These are phyloP conservation scores for Ceratothoa steindachneri DNA, from an alignment of 2,888 invertebrate genomes.

Conservation along the genomic window DNA sequence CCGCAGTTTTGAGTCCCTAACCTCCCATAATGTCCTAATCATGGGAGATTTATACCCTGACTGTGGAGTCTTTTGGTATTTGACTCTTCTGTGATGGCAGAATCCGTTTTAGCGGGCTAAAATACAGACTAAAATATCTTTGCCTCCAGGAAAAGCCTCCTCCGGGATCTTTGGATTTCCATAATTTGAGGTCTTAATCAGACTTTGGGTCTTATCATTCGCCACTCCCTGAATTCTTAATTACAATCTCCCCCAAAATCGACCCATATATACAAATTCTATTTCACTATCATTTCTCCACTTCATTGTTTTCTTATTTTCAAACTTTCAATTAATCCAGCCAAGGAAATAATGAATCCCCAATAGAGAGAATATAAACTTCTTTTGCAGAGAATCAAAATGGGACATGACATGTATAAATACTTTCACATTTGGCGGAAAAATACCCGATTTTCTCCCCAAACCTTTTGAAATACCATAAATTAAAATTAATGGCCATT, in stretches of 20 bases:
- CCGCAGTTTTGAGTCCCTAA: background rate
- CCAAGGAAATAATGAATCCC: no score
- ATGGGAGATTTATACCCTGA: background rate
- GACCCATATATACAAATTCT: no score
- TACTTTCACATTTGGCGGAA: no score
- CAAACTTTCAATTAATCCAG: no score
- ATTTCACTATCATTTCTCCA: no score
- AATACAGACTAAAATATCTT: background rate
- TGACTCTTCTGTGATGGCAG: background rate
- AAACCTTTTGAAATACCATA: no score
- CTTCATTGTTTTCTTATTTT: no score
- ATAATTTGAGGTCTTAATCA: background rate
- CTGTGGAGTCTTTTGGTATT: background rate
- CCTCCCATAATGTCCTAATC: background rate
- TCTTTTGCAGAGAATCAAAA: no score
- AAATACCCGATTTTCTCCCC: no score
- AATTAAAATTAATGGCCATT: slow-evolving; percentile 12
- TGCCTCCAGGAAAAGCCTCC: background rate
- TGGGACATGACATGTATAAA: no score
- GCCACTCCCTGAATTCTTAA: background rate
- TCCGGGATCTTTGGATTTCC: background rate
- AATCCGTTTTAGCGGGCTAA: background rate
- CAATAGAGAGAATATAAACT: no score
- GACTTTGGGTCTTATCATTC: background rate
- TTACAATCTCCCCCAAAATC: no score